phyloP scores from a whole-genome alignment of 2,113 vertebrate genomes.

The Thryonomys swinderianus region DNA sequence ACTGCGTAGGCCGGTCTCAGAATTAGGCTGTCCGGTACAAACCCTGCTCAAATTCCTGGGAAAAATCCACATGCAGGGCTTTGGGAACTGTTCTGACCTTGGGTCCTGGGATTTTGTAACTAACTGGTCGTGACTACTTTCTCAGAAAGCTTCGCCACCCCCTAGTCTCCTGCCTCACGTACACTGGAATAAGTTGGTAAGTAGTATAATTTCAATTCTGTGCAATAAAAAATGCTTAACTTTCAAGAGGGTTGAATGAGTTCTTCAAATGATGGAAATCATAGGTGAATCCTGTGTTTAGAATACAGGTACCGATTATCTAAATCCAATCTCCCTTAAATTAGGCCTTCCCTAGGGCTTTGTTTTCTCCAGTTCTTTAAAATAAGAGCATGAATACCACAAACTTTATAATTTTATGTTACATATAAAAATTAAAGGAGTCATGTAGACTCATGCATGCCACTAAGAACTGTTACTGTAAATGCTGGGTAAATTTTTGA shows the following conservation, averaged over 20 bases:
- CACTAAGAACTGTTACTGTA: background rate
- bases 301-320: background rate
- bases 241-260: background rate
- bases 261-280: background rate
- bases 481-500: background rate
- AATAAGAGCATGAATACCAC: background rate
- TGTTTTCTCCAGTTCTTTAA: background rate
- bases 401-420: background rate
- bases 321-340: background rate
- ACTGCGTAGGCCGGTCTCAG: too few species aligned
- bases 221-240: background rate
- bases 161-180: background rate
- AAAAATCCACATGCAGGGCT: background rate
- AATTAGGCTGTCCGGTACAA: background rate
- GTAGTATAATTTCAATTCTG: background rate
- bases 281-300: background rate
- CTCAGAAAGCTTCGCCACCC: background rate
- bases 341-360: background rate
- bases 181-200: background rate
- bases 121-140: background rate
- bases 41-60: background rate
- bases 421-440: background rate
- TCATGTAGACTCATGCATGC: background rate
- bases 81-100: background rate
- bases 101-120: background rate